Evolutionary conservation across 2,797 vertebrate genomes (phyloP).

Genomic region (Bradypus variegatus): DNA sequence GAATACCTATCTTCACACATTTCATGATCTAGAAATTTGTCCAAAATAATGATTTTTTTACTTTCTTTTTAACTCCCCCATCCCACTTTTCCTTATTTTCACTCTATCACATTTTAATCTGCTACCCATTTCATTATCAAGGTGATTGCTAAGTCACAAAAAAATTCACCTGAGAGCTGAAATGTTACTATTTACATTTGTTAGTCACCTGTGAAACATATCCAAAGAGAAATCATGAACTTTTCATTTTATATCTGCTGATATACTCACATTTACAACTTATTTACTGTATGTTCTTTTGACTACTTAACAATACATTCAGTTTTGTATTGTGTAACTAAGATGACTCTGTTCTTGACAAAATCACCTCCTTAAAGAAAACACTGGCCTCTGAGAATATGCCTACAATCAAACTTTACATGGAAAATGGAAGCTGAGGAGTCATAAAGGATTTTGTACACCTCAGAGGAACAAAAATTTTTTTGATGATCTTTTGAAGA

Average conservation of each 20-base stretch:
- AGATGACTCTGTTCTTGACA: conserved; percentile 33
- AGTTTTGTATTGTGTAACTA: background rate
- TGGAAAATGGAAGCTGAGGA: conserved; percentile 40
- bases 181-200: background rate
- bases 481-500: conserved; percentile 57
- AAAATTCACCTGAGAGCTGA: background rate
- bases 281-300: background rate
- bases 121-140: background rate
- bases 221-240: background rate
- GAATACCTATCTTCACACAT: background rate
- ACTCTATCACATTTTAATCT: background rate
- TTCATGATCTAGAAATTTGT: background rate
- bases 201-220: background rate
- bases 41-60: background rate
- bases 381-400: conserved; percentile 42
- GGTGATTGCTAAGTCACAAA: background rate
- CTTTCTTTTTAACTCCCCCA: background rate
- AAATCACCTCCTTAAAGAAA: conserved; percentile 46
- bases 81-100: background rate
- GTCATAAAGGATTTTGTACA: conserved; percentile 36
- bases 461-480: conserved; percentile 57
- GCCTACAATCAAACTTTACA: conserved; percentile 45
- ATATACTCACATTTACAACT: background rate
- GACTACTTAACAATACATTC: background rate
- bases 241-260: background rate